Conservation (phyloP, 2,113 vertebrate species). For the Notarius quadriscutis region DNA sequence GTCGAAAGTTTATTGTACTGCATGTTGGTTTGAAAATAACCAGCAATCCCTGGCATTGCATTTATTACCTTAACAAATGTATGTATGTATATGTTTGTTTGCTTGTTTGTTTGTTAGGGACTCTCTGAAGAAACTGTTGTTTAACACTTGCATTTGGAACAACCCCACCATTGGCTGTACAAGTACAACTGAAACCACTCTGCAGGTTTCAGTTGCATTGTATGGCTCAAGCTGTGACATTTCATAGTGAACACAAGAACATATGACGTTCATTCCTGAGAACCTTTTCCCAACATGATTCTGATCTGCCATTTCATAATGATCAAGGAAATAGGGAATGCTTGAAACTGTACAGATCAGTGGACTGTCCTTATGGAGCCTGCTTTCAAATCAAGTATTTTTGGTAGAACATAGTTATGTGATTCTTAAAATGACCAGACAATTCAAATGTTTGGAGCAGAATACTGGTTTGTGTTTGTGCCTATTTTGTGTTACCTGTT, state of each 20-base stretch:
- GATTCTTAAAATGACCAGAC: no score
- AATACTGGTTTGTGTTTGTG: background rate
- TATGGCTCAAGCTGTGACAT: background rate
- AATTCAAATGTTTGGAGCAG: background rate
- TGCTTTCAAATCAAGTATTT: background rate
- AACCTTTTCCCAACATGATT: background rate
- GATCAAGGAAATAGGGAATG: background rate
- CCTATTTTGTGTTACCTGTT: background rate
- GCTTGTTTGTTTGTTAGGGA: background rate
- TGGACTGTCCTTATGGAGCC: background rate
- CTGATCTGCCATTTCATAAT: background rate
- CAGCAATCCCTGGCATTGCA: no score
- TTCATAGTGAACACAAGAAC: background rate
- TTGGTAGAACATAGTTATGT: background rate
- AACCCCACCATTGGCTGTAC: background rate
- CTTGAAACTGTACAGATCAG: background rate
- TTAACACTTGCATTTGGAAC: background rate
- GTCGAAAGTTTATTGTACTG: no score
- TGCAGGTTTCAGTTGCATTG: background rate
- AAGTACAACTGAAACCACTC: background rate
- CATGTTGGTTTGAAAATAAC: no score
- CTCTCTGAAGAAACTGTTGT: background rate
- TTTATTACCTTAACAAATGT: no score
- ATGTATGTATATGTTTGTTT: no score
- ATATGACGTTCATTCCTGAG: background rate